Base-by-base conservation (phyloP, 2,797 vertebrate species). In the Neostethus bicornis region DNA sequence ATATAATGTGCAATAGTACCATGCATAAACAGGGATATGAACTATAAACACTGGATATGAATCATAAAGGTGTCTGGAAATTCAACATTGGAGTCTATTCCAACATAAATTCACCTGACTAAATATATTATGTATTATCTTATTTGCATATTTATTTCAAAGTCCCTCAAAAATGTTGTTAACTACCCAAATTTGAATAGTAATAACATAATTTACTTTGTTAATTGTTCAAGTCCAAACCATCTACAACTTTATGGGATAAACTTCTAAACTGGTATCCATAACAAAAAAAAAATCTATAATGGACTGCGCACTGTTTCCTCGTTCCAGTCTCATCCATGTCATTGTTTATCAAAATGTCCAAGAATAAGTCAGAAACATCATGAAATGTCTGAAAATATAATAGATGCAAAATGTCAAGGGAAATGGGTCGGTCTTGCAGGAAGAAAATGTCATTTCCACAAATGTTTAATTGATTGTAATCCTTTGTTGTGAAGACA, bases 371-470 rank as follows among this genome's bases (percentile, higher is more conserved):
- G 92, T 80, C 70, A 69, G 55, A 42, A 81, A 80, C 69, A 76
- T 77, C 83, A 79, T 87, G 91, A 93, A 94, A 93, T 93, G 93
- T 93, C 92, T 92, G 90, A 91, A 93, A 93, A 91, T 93, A 92
- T 94, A 95, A 95, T 94, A 91, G 92, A 93, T 94, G 92, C 92
- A 92, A 96, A 96, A 97, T 97, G 94, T 95, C 95, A 96, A 90
- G 89, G 94, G 94, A 95, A 96, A 94, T 94, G 91, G 94, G 76
- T 92, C 82, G 77, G 92, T 90, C 91, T 94, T 93, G 90, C 91
- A 92, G 79, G 93, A 94, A 93, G 93, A 91, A n/a, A 89, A 94
- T 94, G 94, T 92, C 92, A 94, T 96, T 94, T 95, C 93, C 78
- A 93, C 94, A 93, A 95, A 93, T 93, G 93, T 92, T 93, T 96